Conservation (phyloP, 2,888 invertebrate genomes). For the Drosophila infuscata region DNA sequence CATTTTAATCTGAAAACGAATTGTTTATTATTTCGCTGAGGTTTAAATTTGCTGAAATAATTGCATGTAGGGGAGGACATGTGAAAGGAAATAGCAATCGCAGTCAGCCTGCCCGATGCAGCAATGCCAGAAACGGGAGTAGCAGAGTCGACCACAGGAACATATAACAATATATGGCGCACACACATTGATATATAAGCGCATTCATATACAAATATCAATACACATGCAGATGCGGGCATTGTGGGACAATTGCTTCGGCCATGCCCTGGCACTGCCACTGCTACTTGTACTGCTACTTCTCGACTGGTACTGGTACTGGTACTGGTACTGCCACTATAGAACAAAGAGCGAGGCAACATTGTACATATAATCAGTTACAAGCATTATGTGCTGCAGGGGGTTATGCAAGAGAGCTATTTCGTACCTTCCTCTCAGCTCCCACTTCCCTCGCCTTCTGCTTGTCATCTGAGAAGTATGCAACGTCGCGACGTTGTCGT, state of each 20-base stretch:
- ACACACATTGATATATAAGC: conserved; percentile 29
- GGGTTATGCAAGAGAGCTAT: conserved; percentile 64
- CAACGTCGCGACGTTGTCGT: conserved; percentile 50
- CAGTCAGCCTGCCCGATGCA: conserved; percentile 55
- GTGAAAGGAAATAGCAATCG: conserved; percentile 65
- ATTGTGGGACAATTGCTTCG: conserved; percentile 58
- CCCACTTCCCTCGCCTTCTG: conserved; percentile 14
- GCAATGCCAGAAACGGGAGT: conserved; percentile 9
- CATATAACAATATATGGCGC: conserved; percentile 56
- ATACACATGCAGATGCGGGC: conserved; percentile 51
- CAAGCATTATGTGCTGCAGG: conserved; percentile 61
- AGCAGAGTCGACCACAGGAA: conserved; percentile 63
- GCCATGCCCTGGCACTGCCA: conserved; percentile 45
- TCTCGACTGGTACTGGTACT: conserved; percentile 27
- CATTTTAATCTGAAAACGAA: conserved; percentile 80
- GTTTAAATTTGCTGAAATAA: conserved; percentile 80
- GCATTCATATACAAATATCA: conserved; percentile 33
- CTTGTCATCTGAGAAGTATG: conserved; percentile 76
- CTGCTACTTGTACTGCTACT: conserved; percentile 22
- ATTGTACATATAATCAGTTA: conserved; percentile 80
- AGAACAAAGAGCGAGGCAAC: conserved; percentile 74
- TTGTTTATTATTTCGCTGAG: conserved; percentile 80
- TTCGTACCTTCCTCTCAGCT: conserved; percentile 33
- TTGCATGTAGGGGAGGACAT: conserved; percentile 53
- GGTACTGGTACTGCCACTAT: conserved; percentile 43